Conservation (phyloP, 2,888 invertebrate genomes). For the Andricus curvator region DNA sequence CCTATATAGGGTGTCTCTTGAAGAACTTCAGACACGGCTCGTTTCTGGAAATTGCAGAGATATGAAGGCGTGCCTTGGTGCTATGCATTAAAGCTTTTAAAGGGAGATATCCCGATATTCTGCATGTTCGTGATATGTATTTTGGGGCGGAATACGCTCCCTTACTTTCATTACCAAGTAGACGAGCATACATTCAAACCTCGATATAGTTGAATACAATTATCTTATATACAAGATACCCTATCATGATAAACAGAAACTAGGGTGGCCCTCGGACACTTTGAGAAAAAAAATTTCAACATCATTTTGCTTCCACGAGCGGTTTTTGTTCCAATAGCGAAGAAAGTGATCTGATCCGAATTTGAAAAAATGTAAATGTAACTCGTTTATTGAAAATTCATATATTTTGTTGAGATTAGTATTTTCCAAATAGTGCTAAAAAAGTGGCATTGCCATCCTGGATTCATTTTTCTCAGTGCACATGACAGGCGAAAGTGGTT, state of each 20-base stretch:
- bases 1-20: constrained; percentile 36
- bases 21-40: constrained; percentile 32
- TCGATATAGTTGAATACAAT: background rate
- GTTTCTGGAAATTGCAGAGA: constrained; percentile 29
- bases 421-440: too few relatives aligned
- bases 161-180: background rate
- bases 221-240: background rate
- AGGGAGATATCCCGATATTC: background rate
- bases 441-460: too few relatives aligned
- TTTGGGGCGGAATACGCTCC: background rate
- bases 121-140: background rate
- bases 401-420: too few relatives aligned
- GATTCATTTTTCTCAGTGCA: too few relatives aligned
- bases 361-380: too few relatives aligned
- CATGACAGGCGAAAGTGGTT: too few relatives aligned
- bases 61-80: background rate
- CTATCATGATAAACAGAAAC: background rate
- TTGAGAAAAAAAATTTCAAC: too few relatives aligned
- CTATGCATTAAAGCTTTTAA: background rate
- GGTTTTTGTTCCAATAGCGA: too few relatives aligned
- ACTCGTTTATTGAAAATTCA: too few relatives aligned
- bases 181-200: background rate
- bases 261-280: too few relatives aligned
- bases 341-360: too few relatives aligned
- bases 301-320: too few relatives aligned